These are phyloP conservation scores for Brachionus asplanchnoidis DNA, from an alignment of 1,140 invertebrate species.

Conservation along the genomic window DNA sequence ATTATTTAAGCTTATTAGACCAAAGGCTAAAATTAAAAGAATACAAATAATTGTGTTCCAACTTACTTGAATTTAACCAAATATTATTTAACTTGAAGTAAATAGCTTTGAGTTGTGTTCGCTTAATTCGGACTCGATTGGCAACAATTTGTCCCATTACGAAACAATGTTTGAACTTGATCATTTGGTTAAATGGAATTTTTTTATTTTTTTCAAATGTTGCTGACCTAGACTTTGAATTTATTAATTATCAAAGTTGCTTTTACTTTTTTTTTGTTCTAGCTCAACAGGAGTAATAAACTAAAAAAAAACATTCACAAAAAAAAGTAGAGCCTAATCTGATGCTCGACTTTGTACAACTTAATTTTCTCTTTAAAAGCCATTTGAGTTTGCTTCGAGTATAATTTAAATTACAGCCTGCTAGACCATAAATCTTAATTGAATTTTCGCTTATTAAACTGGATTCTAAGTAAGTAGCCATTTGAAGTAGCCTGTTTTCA, in stretches of 20 bases:
- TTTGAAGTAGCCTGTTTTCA: not conserved
- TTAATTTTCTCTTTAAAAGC: not conserved
- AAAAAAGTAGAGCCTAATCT: not conserved
- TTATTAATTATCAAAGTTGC: not conserved
- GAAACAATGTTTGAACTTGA: not conserved
- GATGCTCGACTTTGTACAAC: not conserved
- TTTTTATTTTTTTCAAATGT: not conserved
- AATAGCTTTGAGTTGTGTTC: not conserved
- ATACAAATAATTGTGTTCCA: not conserved
- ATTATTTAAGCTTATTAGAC: not conserved
- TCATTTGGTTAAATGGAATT: not conserved
- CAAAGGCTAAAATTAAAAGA: not conserved
- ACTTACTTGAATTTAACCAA: not conserved
- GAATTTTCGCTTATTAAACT: not conserved
- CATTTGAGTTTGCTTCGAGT: not conserved
- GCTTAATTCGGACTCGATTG: not conserved
- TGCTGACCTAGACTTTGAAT: not conserved
- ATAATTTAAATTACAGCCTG: not conserved
- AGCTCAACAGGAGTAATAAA: not conserved
- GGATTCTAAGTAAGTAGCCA: not conserved
- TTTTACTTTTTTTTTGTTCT: not conserved
- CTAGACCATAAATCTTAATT: conserved; percentile 2
- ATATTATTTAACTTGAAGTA: not conserved
- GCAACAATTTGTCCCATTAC: not conserved
- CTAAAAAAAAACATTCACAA: not conserved